Conservation (phyloP, 2,888 invertebrate species). For the Kuschelorhynchus macadamiae region DNA sequence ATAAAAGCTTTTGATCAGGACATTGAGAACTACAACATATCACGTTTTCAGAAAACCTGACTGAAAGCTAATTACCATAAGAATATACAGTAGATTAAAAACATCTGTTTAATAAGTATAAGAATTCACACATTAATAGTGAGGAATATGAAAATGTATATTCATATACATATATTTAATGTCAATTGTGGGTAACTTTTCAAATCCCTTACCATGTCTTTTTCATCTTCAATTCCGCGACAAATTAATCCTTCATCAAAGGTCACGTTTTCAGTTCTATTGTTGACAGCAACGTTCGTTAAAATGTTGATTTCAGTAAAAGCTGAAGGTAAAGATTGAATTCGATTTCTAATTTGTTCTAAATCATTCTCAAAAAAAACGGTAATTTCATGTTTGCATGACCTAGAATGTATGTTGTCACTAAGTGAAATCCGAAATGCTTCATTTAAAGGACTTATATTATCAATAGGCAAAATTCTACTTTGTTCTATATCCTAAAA, state of each 20-base stretch:
- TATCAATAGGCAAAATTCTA: background rate
- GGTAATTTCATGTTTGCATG: background rate
- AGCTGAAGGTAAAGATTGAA: slow-evolving; percentile 31
- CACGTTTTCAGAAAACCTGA: too few species aligned
- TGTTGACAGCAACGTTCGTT: background rate
- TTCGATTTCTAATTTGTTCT: slow-evolving; percentile 13
- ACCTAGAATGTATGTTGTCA: slow-evolving; percentile 11
- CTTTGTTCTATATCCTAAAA: slow-evolving; percentile 24
- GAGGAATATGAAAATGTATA: too few species aligned
- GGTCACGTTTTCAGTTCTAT: background rate
- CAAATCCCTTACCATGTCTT: slow-evolving; percentile 17
- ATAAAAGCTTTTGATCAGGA: too few species aligned
- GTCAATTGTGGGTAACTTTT: too few species aligned
- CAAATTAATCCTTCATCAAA: slow-evolving; percentile 14
- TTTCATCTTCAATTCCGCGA: slow-evolving; percentile 12
- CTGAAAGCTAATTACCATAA: too few species aligned
- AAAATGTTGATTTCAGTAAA: slow-evolving; percentile 12
- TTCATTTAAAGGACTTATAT: slow-evolving; percentile 24
- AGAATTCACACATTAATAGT: too few species aligned
- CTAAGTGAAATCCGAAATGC: slow-evolving; percentile 13
- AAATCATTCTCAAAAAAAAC: slow-evolving; percentile 4
- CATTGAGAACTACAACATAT: too few species aligned
- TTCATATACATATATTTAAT: too few species aligned
- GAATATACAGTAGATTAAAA: too few species aligned
- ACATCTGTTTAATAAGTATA: too few species aligned